Conservation (phyloP, 2,113 vertebrate species). For the Pluvianellus socialis region DNA sequence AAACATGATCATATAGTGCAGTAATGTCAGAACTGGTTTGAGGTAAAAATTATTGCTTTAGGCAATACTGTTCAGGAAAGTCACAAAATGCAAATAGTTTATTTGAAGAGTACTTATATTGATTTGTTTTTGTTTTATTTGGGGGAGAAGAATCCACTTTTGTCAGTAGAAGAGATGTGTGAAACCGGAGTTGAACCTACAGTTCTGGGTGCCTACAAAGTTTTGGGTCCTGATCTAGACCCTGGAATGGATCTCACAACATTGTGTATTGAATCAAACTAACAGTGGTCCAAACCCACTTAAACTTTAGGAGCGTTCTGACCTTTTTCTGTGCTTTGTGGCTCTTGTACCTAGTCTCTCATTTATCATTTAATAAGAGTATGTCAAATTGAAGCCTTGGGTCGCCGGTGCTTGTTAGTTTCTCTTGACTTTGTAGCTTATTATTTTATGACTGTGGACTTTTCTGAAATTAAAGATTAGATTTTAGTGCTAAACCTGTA, state of each 20-base stretch:
- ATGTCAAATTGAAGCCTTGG: not conserved
- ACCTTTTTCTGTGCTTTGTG: not conserved
- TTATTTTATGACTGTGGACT: not conserved
- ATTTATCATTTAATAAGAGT: not conserved
- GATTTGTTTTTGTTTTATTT: not conserved
- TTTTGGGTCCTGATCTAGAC: not conserved
- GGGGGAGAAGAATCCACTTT: not conserved
- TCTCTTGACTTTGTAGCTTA: not conserved
- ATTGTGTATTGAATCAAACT: not conserved
- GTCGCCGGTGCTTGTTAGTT: not conserved
- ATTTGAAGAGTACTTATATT: not conserved
- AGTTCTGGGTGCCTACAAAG: not conserved
- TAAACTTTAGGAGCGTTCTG: not conserved
- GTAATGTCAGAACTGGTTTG: conserved; percentile 51
- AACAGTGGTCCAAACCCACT: not conserved
- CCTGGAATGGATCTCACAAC: not conserved
- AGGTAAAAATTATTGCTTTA: conserved; percentile 33
- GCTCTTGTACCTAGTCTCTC: not conserved
- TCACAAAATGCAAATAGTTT: conserved; percentile 34
- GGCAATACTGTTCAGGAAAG: not conserved
- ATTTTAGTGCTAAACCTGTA: not conserved
- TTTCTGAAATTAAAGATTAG: not conserved
- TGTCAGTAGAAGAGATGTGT: not conserved
- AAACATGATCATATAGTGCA: conserved; percentile 18
- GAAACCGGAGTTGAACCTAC: not conserved